phyloP scores from a whole-genome alignment of 2,888 invertebrate genomes.

The Aethes cnicana region DNA sequence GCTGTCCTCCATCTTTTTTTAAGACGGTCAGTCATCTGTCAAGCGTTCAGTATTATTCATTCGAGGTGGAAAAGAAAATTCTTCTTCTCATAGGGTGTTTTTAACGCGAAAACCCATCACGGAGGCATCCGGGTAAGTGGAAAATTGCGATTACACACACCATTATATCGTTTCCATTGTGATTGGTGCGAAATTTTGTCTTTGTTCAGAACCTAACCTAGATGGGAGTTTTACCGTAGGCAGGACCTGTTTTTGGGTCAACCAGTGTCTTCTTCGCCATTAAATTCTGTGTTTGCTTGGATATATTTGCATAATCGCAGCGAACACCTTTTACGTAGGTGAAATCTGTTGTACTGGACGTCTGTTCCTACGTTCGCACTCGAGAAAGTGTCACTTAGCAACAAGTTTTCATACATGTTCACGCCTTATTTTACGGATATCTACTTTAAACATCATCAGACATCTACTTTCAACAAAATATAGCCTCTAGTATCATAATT shows the following conservation, averaged over 20 bases:
- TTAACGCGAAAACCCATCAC: slow-evolving; percentile 59
- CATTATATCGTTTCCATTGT: slow-evolving; percentile 37
- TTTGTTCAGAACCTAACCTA: slow-evolving; percentile 52
- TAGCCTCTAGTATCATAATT: too few relatives aligned
- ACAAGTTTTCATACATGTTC: too few relatives aligned
- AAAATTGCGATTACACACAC: slow-evolving; percentile 36
- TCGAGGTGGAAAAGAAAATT: slow-evolving; percentile 60
- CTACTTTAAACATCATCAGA: too few relatives aligned
- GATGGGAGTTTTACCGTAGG: slow-evolving; percentile 37
- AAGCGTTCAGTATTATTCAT: slow-evolving; percentile 57
- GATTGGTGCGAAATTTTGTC: slow-evolving; percentile 40
- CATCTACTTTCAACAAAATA: too few relatives aligned
- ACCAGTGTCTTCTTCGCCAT: slow-evolving; percentile 59
- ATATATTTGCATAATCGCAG: slow-evolving; percentile 53
- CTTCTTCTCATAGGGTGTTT: slow-evolving; percentile 57
- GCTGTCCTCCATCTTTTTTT: slow-evolving; percentile 63
- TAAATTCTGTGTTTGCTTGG: slow-evolving; percentile 48
- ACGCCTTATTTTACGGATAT: background rate
- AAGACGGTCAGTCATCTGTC: slow-evolving; percentile 70
- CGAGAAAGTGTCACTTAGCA: slow-evolving; percentile 23
- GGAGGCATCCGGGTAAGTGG: slow-evolving; percentile 79
- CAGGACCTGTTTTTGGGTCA: slow-evolving; percentile 64
- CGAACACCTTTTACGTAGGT: slow-evolving; percentile 35
- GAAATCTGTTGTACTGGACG: slow-evolving; percentile 35
- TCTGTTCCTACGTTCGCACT: slow-evolving; percentile 19